A percentile compares a stretch with the other conserved stretches of the same genome.
Conservation (phyloP, 2,797 vertebrate genomes). For the Chaunax sp. region DNA sequence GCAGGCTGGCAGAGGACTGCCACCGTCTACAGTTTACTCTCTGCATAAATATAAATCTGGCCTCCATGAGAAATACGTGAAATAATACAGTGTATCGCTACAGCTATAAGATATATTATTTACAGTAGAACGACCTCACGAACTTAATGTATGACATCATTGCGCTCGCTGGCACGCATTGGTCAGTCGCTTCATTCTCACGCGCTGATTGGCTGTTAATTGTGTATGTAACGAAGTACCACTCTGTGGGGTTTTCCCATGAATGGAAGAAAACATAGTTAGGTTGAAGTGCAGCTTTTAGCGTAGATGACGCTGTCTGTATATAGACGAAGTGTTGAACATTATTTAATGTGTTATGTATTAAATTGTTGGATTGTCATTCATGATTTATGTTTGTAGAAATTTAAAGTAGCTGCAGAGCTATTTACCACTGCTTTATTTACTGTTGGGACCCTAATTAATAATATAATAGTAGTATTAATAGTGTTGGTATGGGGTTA, state of each 20-base stretch:
- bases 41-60: constrained; percentile 51
- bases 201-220: constrained; percentile 66
- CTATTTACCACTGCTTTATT: not conserved
- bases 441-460: not conserved
- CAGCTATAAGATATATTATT: constrained; percentile 75
- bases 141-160: constrained; percentile 40
- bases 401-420: not conserved
- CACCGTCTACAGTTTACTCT: constrained; percentile 34
- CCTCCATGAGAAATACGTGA: constrained; percentile 39
- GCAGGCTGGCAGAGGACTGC: constrained; percentile 59
- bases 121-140: constrained; percentile 73
- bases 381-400: not conserved
- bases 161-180: constrained; percentile 38
- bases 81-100: constrained; percentile 56
- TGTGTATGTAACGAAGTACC: constrained; percentile 43
- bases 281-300: constrained; percentile 66
- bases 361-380: not conserved
- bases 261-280: constrained; percentile 58
- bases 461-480: too few species aligned
- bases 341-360: too few species aligned
- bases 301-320: constrained; percentile 11
- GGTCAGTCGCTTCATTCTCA: constrained; percentile 10
- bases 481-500: too few species aligned
- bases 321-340: too few species aligned
- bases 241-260: constrained; percentile 81